A percentile compares a stretch with the other conserved stretches of the same genome.
phyloP scores from a whole-genome alignment of 2,797 vertebrate species.

The Enteromius mattozi region DNA sequence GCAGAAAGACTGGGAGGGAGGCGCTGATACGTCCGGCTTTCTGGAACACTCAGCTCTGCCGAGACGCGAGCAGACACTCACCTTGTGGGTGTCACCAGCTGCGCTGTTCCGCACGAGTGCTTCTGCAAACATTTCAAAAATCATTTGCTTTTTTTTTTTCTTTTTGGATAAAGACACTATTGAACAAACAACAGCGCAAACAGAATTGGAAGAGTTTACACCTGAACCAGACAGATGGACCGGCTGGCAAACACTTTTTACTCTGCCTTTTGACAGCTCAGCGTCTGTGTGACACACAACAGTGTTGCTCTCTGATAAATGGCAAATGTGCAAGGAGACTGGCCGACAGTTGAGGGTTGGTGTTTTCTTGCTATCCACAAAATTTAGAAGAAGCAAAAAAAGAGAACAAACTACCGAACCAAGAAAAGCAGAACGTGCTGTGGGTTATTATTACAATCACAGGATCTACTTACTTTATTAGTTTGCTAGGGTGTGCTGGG shows the following conservation, averaged over 20 bases:
- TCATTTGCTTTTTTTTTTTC: constrained; percentile 28
- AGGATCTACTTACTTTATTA: background rate
- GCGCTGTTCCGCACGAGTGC: constrained; percentile 68
- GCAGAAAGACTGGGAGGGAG: constrained; percentile 29
- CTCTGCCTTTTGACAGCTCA: constrained; percentile 1
- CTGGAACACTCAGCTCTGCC: constrained; percentile 53
- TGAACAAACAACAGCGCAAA: constrained; percentile 28
- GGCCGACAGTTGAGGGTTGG: background rate
- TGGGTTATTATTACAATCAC: background rate
- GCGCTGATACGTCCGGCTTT: constrained; percentile 58
- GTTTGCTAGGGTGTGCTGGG: background rate
- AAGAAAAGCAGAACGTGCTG: background rate
- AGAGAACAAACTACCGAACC: background rate
- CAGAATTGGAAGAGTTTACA: constrained; percentile 42
- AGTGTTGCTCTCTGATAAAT: constrained; percentile 44
- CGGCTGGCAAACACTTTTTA: constrained; percentile 35
- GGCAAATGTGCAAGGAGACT: constrained; percentile 35
- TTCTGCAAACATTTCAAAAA: constrained; percentile 61
- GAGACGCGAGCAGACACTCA: constrained; percentile 23
- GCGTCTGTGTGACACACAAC: constrained; percentile 35
- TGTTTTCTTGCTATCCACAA: background rate
- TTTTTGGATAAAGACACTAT: constrained; percentile 37
- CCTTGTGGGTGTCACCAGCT: constrained; percentile 64
- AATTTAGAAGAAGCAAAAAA: background rate
- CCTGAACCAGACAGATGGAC: constrained; percentile 61